Conservation (phyloP, 2,797 vertebrate species). For the Selene dorsalis region DNA sequence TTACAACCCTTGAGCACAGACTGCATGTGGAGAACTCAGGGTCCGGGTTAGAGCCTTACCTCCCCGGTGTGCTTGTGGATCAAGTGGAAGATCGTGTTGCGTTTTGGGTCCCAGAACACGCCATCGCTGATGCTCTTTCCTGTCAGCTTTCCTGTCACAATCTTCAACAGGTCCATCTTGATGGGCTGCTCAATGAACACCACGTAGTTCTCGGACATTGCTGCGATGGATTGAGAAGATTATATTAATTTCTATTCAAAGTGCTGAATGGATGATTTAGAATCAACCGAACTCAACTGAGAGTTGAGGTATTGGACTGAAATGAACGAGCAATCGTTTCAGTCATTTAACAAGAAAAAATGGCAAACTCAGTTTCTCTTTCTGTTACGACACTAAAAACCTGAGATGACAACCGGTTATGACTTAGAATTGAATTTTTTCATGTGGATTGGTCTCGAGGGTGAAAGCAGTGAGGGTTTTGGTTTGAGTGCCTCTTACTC, state of each 20-base stretch:
- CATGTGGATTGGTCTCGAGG: too few species aligned
- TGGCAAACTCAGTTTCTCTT: background rate
- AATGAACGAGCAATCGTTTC: background rate
- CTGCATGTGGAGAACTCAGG: background rate
- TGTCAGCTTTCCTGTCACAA: conserved; percentile 83
- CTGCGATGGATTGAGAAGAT: conserved; percentile 68
- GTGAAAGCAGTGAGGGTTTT: background rate
- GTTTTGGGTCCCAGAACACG: conserved; percentile 88
- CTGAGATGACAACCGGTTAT: too few species aligned
- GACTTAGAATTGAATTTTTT: background rate
- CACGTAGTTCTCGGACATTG: conserved; percentile 93
- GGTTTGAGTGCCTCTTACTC: conserved; percentile 60
- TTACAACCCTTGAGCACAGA: background rate
- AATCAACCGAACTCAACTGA: background rate
- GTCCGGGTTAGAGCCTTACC: conserved; percentile 69
- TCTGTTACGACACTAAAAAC: background rate
- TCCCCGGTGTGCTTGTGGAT: conserved; percentile 89
- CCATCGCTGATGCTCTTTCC: conserved; percentile 83
- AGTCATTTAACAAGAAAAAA: background rate
- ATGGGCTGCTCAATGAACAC: conserved; percentile 94
- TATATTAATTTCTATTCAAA: background rate
- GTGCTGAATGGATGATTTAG: background rate
- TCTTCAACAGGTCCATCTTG: conserved; percentile 88
- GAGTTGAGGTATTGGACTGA: background rate
- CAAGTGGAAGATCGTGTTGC: conserved; percentile 87